Conservation (phyloP, 37 sponge, comb jelly and placozoan genomes). For the Halichondria panicea region DNA sequence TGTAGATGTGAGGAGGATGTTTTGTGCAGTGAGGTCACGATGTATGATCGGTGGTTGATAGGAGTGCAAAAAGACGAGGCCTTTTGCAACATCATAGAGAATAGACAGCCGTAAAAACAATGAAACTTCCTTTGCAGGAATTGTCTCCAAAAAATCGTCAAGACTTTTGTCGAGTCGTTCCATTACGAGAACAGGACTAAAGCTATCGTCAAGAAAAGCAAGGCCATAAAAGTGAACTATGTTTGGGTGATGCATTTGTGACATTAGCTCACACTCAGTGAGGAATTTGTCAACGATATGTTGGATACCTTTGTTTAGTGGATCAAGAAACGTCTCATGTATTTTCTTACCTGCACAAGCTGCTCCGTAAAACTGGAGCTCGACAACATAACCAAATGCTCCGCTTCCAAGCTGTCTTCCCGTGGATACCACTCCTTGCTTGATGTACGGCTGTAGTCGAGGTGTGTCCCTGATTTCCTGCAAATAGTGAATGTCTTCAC, state of each 20-base stretch:
- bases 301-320: background rate
- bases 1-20: background rate
- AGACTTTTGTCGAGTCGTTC: background rate
- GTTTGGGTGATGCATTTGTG: background rate
- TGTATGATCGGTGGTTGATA: too few species aligned
- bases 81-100: background rate
- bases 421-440: background rate
- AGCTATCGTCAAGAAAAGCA: background rate
- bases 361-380: background rate
- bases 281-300: background rate
- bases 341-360: background rate
- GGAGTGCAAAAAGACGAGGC: background rate
- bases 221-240: background rate
- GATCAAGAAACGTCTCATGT: background rate
- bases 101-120: background rate
- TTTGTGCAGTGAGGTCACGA: too few species aligned
- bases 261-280: background rate
- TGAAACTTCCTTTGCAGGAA: background rate
- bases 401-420: background rate
- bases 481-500: too few species aligned
- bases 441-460: background rate
- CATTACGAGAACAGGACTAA: background rate
- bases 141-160: background rate
- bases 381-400: background rate
- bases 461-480: too few species aligned